These are phyloP conservation scores for Oreochromis grahami DNA, from an alignment of 2,797 vertebrate genomes.

Conservation along the genomic window DNA sequence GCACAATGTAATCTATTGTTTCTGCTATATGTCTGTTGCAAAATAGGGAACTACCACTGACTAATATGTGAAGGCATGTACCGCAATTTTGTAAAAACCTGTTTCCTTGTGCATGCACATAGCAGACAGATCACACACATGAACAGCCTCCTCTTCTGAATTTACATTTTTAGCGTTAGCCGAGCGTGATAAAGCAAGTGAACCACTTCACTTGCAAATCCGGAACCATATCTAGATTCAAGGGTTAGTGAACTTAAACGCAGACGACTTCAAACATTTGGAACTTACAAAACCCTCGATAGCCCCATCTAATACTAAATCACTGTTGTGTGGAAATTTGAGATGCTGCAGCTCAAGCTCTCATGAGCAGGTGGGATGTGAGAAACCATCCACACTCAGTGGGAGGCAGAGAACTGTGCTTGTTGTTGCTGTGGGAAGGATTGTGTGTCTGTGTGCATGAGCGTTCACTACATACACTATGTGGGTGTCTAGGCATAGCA, in stretches of 20 bases:
- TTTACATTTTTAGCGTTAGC: slow-evolving; percentile 12
- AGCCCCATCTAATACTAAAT: slow-evolving; percentile 30
- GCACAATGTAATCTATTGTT: background rate
- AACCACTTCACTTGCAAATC: slow-evolving; percentile 16
- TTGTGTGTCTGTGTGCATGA: slow-evolving; percentile 28
- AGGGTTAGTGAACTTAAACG: background rate
- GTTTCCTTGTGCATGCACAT: background rate
- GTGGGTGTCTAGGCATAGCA: slow-evolving; percentile 75
- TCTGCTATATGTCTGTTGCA: background rate
- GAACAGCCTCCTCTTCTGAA: background rate
- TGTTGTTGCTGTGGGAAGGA: slow-evolving; percentile 72
- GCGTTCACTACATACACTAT: slow-evolving; percentile 50
- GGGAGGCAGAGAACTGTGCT: slow-evolving; percentile 73
- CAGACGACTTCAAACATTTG: slow-evolving; percentile 10
- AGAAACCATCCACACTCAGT: slow-evolving; percentile 78
- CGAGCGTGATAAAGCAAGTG: slow-evolving; percentile 6
- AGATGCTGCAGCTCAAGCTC: slow-evolving; percentile 63
- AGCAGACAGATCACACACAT: background rate
- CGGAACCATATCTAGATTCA: slow-evolving; percentile 30
- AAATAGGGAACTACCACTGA: background rate
- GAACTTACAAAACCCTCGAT: slow-evolving; percentile 10
- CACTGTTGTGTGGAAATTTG: slow-evolving; percentile 49
- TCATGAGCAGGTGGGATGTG: slow-evolving; percentile 80
- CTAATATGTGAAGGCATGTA: background rate
- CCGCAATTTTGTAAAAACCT: background rate